These are phyloP conservation scores for Coelogynopora nodosa DNA, from an alignment of 2,888 invertebrate genomes.

Conservation along the genomic window DNA sequence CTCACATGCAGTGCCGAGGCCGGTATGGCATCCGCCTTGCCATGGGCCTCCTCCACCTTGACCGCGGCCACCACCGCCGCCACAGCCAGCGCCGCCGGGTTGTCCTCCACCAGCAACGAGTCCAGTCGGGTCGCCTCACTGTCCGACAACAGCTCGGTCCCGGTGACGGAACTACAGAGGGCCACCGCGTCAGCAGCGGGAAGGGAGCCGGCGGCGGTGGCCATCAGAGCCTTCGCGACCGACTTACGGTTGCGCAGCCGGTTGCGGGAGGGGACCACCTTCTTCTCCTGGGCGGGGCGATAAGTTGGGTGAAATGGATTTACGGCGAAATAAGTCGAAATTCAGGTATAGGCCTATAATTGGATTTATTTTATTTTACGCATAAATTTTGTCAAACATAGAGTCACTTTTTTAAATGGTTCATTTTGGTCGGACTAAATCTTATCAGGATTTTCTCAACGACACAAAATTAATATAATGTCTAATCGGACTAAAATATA, in stretches of 20 bases:
- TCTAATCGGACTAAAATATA: too few relatives aligned
- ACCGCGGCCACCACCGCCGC: slow-evolving; percentile 11
- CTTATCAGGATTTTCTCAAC: too few relatives aligned
- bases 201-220: slow-evolving; percentile 32
- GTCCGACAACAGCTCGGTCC: background rate
- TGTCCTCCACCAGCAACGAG: background rate
- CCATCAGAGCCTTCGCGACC: slow-evolving; percentile 38
- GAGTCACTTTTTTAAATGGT: too few relatives aligned
- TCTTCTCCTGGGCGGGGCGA: background rate
- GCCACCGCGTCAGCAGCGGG: slow-evolving; percentile 30
- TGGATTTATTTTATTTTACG: too few relatives aligned
- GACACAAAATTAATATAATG: too few relatives aligned
- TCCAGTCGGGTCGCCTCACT: background rate
- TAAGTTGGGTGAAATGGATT: too few relatives aligned
- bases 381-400: too few relatives aligned
- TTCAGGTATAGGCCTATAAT: too few relatives aligned
- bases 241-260: slow-evolving; percentile 34
- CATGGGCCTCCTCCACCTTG: background rate
- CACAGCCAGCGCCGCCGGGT: background rate
- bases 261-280: background rate
- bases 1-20: background rate
- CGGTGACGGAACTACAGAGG: background rate
- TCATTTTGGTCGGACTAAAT: too few relatives aligned
- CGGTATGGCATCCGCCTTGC: background rate
- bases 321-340: too few relatives aligned